Evolutionary conservation across 2,797 vertebrate genomes (phyloP).

Genomic region (Buceros bicornis): DNA sequence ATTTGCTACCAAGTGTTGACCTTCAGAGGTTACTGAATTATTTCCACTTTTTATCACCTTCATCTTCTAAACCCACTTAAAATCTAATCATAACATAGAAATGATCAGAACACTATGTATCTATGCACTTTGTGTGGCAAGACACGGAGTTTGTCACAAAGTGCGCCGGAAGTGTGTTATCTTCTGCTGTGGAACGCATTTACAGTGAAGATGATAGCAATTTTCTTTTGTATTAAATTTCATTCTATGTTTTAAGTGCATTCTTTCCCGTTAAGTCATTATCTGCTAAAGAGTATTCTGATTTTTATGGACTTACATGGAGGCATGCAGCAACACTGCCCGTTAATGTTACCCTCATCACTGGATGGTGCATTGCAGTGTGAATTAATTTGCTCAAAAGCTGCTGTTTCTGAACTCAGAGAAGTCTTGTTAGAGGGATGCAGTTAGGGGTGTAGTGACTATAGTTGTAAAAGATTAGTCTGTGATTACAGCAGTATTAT

Average conservation of each 20-base stretch:
- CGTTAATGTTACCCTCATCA: neutral
- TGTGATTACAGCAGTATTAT: conserved; percentile 21
- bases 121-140: neutral
- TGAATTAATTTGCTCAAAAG: neutral
- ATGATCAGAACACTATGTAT: neutral
- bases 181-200: neutral
- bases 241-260: neutral
- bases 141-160: neutral
- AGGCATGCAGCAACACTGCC: neutral
- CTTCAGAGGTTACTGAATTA: neutral
- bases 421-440: neutral
- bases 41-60: neutral
- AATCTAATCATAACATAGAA: neutral
- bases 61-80: neutral
- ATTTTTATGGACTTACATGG: neutral
- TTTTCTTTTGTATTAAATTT: neutral
- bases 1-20: neutral
- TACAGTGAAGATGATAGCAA: neutral
- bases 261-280: neutral
- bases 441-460: neutral
- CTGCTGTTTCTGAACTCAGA: neutral
- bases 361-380: neutral
- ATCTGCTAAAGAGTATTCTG: neutral
- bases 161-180: neutral
- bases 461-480: conserved; percentile 1